These are phyloP conservation scores for Trichoplusia ni DNA, from an alignment of 1,140 invertebrate species.

Conservation along the genomic window DNA sequence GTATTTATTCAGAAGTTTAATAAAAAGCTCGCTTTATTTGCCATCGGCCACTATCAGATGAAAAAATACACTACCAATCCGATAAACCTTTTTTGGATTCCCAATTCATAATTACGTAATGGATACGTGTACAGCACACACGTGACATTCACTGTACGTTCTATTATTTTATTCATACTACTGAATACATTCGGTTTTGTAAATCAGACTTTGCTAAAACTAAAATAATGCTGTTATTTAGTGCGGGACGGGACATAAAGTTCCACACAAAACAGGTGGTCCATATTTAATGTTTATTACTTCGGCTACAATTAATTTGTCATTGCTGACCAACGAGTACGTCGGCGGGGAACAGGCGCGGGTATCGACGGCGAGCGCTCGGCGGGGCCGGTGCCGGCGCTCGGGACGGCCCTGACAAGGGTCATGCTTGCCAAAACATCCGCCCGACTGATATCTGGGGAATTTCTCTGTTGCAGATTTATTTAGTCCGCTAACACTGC, in stretches of 20 bases:
- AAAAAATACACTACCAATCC: no score
- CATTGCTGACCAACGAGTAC: constrained; percentile 8
- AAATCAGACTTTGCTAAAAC: no score
- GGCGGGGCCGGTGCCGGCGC: background rate
- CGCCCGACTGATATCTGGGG: constrained; percentile 46
- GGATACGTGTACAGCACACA: no score
- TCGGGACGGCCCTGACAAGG: constrained; percentile 44
- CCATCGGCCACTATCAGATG: no score
- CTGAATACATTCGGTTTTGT: no score
- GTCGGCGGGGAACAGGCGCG: background rate
- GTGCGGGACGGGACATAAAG: constrained; percentile 31
- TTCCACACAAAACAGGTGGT: constrained; percentile 52
- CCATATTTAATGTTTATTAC: constrained; percentile 60
- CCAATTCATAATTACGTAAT: no score
- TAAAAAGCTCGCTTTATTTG: no score
- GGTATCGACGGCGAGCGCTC: background rate
- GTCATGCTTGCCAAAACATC: constrained; percentile 54
- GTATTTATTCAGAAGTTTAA: no score
- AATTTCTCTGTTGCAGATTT: constrained; percentile 44
- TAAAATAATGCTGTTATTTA: no score
- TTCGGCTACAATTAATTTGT: constrained; percentile 56
- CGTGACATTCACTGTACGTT: no score
- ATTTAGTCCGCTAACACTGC: constrained; percentile 39
- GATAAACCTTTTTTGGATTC: no score
- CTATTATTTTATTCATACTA: no score